phyloP scores from a whole-genome alignment of 2,113 vertebrate genomes.

The Dunckerocampus dactyliophorus region DNA sequence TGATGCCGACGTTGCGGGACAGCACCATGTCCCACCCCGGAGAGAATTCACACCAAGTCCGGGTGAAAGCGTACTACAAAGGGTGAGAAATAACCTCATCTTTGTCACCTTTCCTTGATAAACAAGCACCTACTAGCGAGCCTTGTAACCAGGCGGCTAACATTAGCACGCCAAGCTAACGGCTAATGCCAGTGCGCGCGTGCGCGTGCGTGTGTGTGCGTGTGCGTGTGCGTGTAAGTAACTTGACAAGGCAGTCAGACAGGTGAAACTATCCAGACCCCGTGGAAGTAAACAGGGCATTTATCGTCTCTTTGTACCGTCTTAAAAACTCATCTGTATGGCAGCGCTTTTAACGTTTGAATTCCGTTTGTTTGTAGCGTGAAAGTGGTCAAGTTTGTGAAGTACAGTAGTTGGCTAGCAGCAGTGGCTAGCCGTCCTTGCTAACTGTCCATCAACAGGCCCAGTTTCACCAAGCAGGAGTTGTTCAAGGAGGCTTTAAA shows the following conservation, averaged over 20 bases:
- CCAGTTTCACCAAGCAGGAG: too few species aligned
- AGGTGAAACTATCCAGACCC: slow-evolving; percentile 45
- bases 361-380: too few species aligned
- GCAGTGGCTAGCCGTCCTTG: too few species aligned
- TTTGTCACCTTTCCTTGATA: not conserved
- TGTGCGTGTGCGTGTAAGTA: too few species aligned
- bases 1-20: slow-evolving; percentile 96
- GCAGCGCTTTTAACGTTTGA: too few species aligned
- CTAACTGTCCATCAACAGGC: too few species aligned
- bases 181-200: slow-evolving; percentile 21
- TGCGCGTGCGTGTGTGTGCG: too few species aligned
- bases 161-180: slow-evolving; percentile 46
- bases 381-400: too few species aligned
- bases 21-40: slow-evolving; percentile 85
- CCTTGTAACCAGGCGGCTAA: not conserved
- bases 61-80: slow-evolving; percentile 90
- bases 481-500: too few species aligned
- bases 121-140: not conserved
- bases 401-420: too few species aligned
- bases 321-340: not conserved
- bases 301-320: not conserved
- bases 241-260: slow-evolving; percentile 5
- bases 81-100: slow-evolving; percentile 73
- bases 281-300: not conserved
- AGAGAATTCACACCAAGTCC: slow-evolving; percentile 81